These are phyloP conservation scores for Heliconius eleuchia DNA, from an alignment of 1,140 invertebrate genomes.

Conservation along the genomic window DNA sequence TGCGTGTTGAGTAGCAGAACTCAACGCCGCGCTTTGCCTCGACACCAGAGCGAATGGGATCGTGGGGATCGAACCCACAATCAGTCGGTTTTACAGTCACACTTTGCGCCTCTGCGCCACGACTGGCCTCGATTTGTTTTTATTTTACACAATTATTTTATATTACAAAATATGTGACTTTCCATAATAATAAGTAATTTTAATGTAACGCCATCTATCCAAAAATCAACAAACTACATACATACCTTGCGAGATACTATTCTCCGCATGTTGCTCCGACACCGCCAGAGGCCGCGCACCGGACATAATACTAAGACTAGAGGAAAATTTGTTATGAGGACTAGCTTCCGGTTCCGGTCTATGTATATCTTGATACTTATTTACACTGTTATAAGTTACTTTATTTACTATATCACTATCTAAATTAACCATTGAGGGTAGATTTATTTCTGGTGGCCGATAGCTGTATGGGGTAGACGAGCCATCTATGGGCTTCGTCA, in stretches of 20 bases:
- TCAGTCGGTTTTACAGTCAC: no score
- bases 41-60: no score
- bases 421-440: constrained; percentile 71
- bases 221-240: constrained; percentile 33
- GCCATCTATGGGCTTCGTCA: constrained; percentile 81
- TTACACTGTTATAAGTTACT: constrained; percentile 78
- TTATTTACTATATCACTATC: constrained; percentile 81
- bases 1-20: no score
- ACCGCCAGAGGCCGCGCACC: constrained; percentile 75
- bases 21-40: no score
- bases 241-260: constrained; percentile 72
- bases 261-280: constrained; percentile 69
- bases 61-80: no score
- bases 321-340: constrained; percentile 81
- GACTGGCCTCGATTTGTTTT: no score
- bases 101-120: no score
- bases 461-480: constrained; percentile 69
- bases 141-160: no score
- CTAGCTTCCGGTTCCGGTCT: constrained; percentile 77
- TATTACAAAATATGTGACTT: no score
- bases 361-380: constrained; percentile 80
- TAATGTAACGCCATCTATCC: constrained; percentile 41
- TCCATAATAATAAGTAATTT: neutral
- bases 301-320: constrained; percentile 78
- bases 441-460: constrained; percentile 70